Percentiles rank a stretch among this genome's conserved stretches.
Evolutionary conservation across 1,140 invertebrate species (phyloP).

Genomic region (Cepaea nemoralis): DNA sequence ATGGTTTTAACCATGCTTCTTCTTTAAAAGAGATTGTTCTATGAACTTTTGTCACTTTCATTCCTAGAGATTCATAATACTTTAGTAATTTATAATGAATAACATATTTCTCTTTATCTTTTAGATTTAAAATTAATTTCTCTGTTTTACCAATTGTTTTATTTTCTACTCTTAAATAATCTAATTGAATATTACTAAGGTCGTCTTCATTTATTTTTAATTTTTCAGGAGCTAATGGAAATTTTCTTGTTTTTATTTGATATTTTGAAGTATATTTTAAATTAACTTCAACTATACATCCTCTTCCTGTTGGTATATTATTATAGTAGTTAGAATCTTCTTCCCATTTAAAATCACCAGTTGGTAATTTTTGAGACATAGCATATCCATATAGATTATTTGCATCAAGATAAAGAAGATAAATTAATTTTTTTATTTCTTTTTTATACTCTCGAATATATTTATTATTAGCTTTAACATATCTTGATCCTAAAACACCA

Average conservation of each 20-base stretch:
- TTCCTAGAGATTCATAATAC: slow-evolving; percentile 25
- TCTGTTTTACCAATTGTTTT: neutral
- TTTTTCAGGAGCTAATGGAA: too few relatives aligned
- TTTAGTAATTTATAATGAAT: slow-evolving; percentile 45
- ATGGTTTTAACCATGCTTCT: slow-evolving; percentile 17
- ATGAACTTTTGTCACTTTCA: neutral
- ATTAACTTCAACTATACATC: neutral
- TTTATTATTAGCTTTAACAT: slow-evolving; percentile 34
- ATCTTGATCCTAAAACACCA: slow-evolving; percentile 44
- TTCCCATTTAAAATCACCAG: slow-evolving; percentile 50
- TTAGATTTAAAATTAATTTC: slow-evolving; percentile 7
- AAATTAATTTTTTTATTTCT: slow-evolving; percentile 18
- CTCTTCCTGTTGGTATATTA: slow-evolving; percentile 37
- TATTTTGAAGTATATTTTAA: too few relatives aligned
- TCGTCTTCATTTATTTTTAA: too few relatives aligned
- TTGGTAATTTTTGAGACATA: slow-evolving; percentile 48
- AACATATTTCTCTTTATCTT: slow-evolving; percentile 47
- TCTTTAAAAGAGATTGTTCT: too few relatives aligned
- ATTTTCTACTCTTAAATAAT: slow-evolving; percentile 3
- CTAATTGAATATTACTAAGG: too few relatives aligned
- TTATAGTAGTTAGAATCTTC: slow-evolving; percentile 33
- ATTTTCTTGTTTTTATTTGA: too few relatives aligned
- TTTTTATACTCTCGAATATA: neutral
- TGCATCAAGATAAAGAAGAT: slow-evolving; percentile 33
- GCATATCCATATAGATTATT: slow-evolving; percentile 60